Conservation (phyloP, 1,140 invertebrate species). For the Aphelenchoides besseyi region DNA sequence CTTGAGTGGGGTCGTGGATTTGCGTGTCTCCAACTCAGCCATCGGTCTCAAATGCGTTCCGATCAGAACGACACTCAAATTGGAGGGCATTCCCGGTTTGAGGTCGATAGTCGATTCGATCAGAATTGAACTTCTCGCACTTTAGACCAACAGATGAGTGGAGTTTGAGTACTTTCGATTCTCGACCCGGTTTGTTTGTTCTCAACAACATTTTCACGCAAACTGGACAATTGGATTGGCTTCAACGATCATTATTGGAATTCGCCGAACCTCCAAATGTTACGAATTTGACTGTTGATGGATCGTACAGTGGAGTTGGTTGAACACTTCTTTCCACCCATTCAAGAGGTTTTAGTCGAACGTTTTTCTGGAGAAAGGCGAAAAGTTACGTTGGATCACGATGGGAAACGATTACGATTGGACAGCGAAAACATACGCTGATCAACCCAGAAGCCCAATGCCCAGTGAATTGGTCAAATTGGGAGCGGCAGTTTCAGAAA, state of each 20-base stretch:
- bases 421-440: conserved; percentile 64
- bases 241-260: conserved; percentile 38
- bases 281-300: conserved; percentile 46
- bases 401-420: conserved; percentile 66
- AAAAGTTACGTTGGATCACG: conserved; percentile 48
- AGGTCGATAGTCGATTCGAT: conserved; percentile 17
- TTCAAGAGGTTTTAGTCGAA: conserved; percentile 12
- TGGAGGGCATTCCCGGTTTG: conserved; percentile 15
- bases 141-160: conserved; percentile 42
- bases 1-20: conserved; percentile 14
- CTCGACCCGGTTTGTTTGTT: conserved; percentile 41
- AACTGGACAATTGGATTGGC: conserved; percentile 40
- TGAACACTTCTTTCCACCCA: conserved; percentile 12
- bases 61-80: neutral
- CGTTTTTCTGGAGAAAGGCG: conserved; percentile 24
- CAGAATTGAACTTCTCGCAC: conserved; percentile 17
- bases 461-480: conserved; percentile 49
- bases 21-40: conserved; percentile 10
- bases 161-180: conserved; percentile 35
- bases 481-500: conserved; percentile 29
- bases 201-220: conserved; percentile 31
- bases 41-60: conserved; percentile 6
- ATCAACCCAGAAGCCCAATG: conserved; percentile 28
- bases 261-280: conserved; percentile 57
- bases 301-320: conserved; percentile 33